Percentiles rank a stretch among this genome's conserved stretches.
Evolutionary conservation across 2,797 vertebrate species (phyloP).

Genomic region (Cossypha niveicapilla): DNA sequence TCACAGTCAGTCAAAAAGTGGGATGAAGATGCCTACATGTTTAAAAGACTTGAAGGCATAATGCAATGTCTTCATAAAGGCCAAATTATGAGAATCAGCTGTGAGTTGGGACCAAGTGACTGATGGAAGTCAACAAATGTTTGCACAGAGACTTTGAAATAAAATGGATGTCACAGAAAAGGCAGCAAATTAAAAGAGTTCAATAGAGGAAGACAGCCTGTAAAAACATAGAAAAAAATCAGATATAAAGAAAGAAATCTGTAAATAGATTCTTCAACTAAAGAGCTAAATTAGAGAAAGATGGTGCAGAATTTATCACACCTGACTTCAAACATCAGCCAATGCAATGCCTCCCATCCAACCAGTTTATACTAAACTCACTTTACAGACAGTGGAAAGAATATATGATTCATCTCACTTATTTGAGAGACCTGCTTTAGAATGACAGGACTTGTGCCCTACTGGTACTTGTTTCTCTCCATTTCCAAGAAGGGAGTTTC

Average conservation of each 20-base stretch:
- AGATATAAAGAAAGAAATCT: neutral
- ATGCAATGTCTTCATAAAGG: neutral
- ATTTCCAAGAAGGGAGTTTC: conserved; percentile 40
- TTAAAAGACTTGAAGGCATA: neutral
- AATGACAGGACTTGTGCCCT: neutral
- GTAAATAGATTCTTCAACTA: neutral
- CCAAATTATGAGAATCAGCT: neutral
- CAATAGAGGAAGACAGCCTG: neutral
- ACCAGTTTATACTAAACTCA: neutral
- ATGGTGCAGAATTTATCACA: neutral
- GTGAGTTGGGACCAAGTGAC: neutral
- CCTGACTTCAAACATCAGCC: neutral
- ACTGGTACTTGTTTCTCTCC: conserved; percentile 27
- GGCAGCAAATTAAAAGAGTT: neutral
- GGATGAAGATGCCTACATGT: neutral
- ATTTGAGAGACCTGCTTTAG: neutral
- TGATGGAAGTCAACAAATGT: neutral
- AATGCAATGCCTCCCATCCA: neutral
- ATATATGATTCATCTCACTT: neutral
- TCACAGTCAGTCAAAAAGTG: neutral
- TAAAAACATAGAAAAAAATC: neutral
- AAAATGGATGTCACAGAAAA: neutral
- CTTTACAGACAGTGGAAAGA: neutral
- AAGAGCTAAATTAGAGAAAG: neutral
- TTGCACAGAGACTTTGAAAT: neutral